Percentiles rank a stretch among this genome's conserved stretches.
These are phyloP conservation scores for Rousettus madagascariensis DNA, from an alignment of 2,797 vertebrate species.

Conservation along the genomic window DNA sequence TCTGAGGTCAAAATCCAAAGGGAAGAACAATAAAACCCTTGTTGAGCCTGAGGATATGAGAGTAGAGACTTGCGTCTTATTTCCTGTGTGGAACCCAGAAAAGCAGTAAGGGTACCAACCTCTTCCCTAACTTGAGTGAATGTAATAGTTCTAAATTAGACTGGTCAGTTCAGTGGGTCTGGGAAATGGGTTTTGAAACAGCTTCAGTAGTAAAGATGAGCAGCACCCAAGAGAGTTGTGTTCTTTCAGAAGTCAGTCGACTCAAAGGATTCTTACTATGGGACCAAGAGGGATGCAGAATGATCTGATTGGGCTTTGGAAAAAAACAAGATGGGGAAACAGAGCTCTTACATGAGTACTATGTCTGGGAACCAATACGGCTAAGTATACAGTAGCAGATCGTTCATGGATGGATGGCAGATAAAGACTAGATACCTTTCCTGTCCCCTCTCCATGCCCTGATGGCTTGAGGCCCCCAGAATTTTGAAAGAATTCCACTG, in stretches of 20 bases:
- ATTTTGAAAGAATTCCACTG: not conserved
- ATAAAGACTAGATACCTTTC: not conserved
- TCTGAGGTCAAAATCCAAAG: not conserved
- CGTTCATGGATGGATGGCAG: not conserved
- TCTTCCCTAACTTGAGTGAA: not conserved
- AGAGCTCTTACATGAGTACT: not conserved
- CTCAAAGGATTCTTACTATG: not conserved
- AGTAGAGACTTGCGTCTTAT: not conserved
- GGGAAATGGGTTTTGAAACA: not conserved
- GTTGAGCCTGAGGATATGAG: not conserved
- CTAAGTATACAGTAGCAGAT: not conserved
- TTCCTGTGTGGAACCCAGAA: not conserved
- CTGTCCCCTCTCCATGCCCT: not conserved
- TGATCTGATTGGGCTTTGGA: not conserved
- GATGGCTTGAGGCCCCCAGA: not conserved
- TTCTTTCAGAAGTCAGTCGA: not conserved
- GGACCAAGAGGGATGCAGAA: not conserved
- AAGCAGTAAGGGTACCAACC: fast-evolving
- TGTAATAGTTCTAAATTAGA: not conserved
- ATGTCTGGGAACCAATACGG: not conserved
- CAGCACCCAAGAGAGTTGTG: not conserved
- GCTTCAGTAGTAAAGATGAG: not conserved
- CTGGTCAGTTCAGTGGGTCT: not conserved
- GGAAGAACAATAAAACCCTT: not conserved
- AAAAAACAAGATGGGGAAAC: not conserved